These are phyloP conservation scores for Actinernus sp. DNA, from an alignment of 92 coral and sea anemone species.

Conservation along the genomic window DNA sequence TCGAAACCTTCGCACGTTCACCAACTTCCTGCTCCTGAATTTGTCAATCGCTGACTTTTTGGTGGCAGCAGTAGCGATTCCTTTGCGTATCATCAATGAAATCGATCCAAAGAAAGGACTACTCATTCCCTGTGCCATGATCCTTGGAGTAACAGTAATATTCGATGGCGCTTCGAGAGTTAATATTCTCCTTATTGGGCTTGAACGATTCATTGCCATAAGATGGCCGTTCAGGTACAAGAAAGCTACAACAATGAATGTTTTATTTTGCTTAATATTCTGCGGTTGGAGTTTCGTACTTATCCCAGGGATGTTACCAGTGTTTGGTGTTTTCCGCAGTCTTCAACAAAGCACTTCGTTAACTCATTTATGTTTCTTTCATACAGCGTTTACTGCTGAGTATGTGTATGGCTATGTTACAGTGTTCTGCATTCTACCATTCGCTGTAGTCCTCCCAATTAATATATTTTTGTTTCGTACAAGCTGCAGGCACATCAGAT, in stretches of 20 bases:
- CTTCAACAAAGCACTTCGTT: not conserved
- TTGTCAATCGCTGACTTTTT: constrained; percentile 55
- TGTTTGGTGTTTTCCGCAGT: constrained; percentile 7
- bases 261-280: constrained; percentile 3
- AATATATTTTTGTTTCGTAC: constrained; percentile 51
- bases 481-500: constrained; percentile 62
- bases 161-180: constrained; percentile 67
- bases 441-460: constrained; percentile 58
- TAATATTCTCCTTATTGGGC: constrained; percentile 46
- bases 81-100: constrained; percentile 48
- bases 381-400: constrained; percentile 22
- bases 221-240: constrained; percentile 61
- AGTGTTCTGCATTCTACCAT: constrained; percentile 35
- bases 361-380: constrained; percentile 44
- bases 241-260: constrained; percentile 6
- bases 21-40: constrained; percentile 46
- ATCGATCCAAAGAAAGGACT: constrained; percentile 2
- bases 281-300: constrained; percentile 7
- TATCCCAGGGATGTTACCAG: constrained; percentile 15
- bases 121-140: constrained; percentile 21
- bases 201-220: constrained; percentile 59
- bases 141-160: constrained; percentile 41
- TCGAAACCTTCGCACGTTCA: constrained; percentile 34
- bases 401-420: constrained; percentile 32
- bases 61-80: constrained; percentile 36